Percentiles rank a stretch among this genome's conserved stretches.
Evolutionary conservation across 2,113 vertebrate species (phyloP).

Genomic region (Pterocles gutturalis): DNA sequence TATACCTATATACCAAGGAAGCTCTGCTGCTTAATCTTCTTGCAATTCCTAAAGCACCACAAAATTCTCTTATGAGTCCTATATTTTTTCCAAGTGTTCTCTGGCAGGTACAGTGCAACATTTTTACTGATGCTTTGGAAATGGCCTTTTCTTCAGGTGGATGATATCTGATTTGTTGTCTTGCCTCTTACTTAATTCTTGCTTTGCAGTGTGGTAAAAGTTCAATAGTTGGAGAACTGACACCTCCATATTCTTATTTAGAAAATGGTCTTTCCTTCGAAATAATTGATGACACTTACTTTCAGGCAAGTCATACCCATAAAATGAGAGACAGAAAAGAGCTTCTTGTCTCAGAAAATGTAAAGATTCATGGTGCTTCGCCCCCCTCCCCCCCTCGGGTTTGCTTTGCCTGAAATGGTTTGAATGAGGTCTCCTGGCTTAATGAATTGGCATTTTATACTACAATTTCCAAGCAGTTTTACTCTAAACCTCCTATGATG

Average conservation of each 20-base stretch:
- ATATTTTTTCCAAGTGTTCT: conserved; percentile 12
- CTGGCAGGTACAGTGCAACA: neutral
- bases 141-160: neutral
- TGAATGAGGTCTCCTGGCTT: neutral
- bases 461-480: neutral
- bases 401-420: neutral
- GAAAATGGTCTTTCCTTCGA: neutral
- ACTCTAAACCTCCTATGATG: neutral
- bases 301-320: neutral
- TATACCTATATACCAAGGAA: conserved; percentile 35
- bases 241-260: neutral
- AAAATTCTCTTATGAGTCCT: conserved; percentile 14
- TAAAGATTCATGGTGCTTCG: rapidly evolving
- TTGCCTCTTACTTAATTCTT: neutral
- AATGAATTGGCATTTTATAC: neutral
- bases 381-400: neutral
- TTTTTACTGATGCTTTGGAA: conserved; percentile 5
- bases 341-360: neutral
- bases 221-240: neutral
- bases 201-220: neutral
- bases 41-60: neutral
- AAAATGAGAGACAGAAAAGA: neutral
- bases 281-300: neutral
- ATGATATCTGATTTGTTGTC: neutral
- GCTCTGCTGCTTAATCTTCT: conserved; percentile 18